Evolutionary conservation across 2,888 invertebrate genomes (phyloP), one percentile per base, ranked within the genome.

Genomic region (Mesorhabditis spiculigera): DNA sequence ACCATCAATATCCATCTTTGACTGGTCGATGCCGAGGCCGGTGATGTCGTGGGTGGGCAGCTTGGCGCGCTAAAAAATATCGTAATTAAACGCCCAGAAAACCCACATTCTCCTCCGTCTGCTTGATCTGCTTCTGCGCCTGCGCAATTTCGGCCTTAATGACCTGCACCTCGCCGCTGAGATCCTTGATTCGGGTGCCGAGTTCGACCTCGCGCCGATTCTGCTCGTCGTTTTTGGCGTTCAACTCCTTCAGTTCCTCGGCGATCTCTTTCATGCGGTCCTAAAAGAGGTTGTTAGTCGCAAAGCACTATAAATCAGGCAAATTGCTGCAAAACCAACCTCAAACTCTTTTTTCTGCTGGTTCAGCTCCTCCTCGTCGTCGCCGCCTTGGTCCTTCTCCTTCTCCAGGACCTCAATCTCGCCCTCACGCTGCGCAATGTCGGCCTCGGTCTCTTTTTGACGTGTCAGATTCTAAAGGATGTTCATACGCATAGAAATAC

Each of bases 361-460:
- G 50, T 61, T 75, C 73, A 6, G 71, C 71, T 42, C 68, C 65
- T 5, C 66, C 28, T 8, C 43, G n/a, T 68, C 66, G 28, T 75
- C 72, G 10, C 72, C 10, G 2, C 10, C 65, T 5, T 68, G 70
- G 13, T 73, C 69, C 67, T 50, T 65, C 58, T 71, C 45, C 28
- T 69, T 42, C 50, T 69, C 61, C 42, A 68, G 62, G 58, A 74
- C 73, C 44, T 74, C 75, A 5, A 75, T 69, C 13, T 75, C 73
- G 5, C 63, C 68, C 1, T 73, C 69, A 5, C 70, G 13, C 45
- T 71, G 67, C 4, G 28, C 65, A 61, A 75, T 69, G 44, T 68
- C 66, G 1, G 68, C 71, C 16, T 74, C 73, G 42, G 72, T 72
- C 58, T 75, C 61, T n/a, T 44, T 58, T 5, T 45, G 13, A 45